Evolutionary conservation across 1,140 invertebrate genomes (phyloP), one percentile per base, ranked within the genome.

Genomic region (Tetramorium simillimum): DNA sequence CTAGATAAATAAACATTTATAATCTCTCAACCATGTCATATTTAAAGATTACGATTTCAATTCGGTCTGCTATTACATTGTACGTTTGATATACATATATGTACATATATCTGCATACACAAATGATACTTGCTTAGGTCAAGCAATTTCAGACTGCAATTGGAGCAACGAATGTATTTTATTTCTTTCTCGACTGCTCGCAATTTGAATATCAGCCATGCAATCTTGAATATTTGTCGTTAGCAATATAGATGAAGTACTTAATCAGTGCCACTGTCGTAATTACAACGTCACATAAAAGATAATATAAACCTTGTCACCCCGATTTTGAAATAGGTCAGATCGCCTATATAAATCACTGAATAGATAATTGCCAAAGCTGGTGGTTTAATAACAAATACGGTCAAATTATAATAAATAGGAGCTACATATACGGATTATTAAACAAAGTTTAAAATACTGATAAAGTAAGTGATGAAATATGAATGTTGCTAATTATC

Each of bases 291-390:
- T 16, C 14, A 21, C 65, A 6, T 73, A 58, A 82, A 82, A 82
- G 33, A 28, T 28, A 14, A 49, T 37, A 37, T 43, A 56, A 58
- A 60, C 16, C 67, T 67, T 21, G 24, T 72, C 40, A 46, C 14
- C n/a, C 18, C 9, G 37, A 72, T 82, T 82, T 72, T 82, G 16
- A 82, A 82, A 82, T 73, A 43, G 67, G 67, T 82, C 80, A 43
- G 24, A 82, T 43, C 12, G 7, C 7, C 0, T 24, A 16, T 51
- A 56, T 73, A 73, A 73, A 82, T 72, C 49, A 24, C 33, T 21
- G 24, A 7, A 72, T 40, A 21, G 40, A 73, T 28, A 24, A 43
- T 82, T 28, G 51, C 14, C 9, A 63, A 62, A 33, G 28, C 18
- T 33, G 10, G 9, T 69, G 21, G 60, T n/a, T 73, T 58, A 82